Conservation (phyloP, 2,888 invertebrate species). For the Himalopsyche tibetana region DNA sequence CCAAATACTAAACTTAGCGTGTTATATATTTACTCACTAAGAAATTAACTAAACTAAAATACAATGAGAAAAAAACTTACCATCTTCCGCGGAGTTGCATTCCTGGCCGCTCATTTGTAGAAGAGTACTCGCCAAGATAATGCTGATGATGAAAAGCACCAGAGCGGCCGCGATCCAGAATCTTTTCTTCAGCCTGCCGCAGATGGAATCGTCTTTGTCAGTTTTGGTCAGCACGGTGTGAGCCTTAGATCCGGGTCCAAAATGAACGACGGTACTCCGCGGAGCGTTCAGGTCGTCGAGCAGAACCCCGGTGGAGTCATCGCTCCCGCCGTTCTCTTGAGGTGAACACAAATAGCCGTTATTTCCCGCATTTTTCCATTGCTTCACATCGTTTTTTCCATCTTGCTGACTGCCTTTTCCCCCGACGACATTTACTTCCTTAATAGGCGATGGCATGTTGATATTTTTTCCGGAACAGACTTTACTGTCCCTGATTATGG, state of each 20-base stretch:
- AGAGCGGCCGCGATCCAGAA: slow-evolving; percentile 54
- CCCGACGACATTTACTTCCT: slow-evolving; percentile 51
- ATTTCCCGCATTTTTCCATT: slow-evolving; percentile 67
- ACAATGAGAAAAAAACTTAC: not conserved
- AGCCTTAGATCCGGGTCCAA: slow-evolving; percentile 67
- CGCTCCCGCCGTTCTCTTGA: slow-evolving; percentile 66
- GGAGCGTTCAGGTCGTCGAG: slow-evolving; percentile 61
- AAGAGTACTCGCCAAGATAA: slow-evolving; percentile 58
- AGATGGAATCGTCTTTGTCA: slow-evolving; percentile 26
- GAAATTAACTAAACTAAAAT: too few species aligned
- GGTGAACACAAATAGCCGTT: slow-evolving; percentile 70
- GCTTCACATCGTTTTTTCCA: slow-evolving; percentile 46
- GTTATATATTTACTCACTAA: too few species aligned
- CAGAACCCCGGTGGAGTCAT: slow-evolving; percentile 64
- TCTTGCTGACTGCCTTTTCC: slow-evolving; percentile 29
- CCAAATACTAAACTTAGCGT: too few species aligned
- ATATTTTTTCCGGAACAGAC: not conserved
- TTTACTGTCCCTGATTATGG: slow-evolving; percentile 1
- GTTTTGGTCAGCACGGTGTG: slow-evolving; percentile 57
- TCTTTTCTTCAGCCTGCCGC: slow-evolving; percentile 44
- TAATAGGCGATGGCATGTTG: slow-evolving; percentile 57
- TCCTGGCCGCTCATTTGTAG: slow-evolving; percentile 57
- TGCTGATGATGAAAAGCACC: slow-evolving; percentile 60
- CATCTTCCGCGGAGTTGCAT: slow-evolving; percentile 47
- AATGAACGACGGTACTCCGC: slow-evolving; percentile 70